Evolutionary conservation across 2,888 invertebrate genomes (phyloP).

Genomic region (Linnaemya vulpina): DNA sequence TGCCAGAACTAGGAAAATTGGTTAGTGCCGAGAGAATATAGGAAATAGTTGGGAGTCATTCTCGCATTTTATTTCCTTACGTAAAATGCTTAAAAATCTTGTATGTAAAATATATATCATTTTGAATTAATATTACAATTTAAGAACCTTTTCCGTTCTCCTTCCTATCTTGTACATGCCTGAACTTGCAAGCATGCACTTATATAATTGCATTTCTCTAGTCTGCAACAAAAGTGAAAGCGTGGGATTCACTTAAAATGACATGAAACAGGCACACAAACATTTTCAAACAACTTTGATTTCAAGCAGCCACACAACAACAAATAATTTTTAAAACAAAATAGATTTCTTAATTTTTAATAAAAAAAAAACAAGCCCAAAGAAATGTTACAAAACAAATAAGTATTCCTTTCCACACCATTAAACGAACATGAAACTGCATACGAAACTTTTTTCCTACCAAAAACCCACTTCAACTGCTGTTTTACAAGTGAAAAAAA

Average conservation of each 20-base stretch:
- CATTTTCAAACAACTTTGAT: constrained; percentile 48
- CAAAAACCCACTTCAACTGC: background rate
- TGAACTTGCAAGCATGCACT: constrained; percentile 2
- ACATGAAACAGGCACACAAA: constrained; percentile 22
- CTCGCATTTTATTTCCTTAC: too few relatives aligned
- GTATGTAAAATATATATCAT: too few relatives aligned
- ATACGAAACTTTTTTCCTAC: constrained; percentile 27
- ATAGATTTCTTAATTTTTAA: constrained; percentile 50
- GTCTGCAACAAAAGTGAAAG: constrained; percentile 71
- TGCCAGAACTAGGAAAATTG: too few relatives aligned
- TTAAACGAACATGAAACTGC: constrained; percentile 48
- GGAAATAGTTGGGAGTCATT: too few relatives aligned
- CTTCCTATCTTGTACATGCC: constrained; percentile 1
- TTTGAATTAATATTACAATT: background rate
- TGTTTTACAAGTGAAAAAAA: too few relatives aligned
- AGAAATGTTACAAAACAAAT: constrained; percentile 32
- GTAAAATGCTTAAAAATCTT: too few relatives aligned
- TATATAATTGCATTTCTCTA: constrained; percentile 30
- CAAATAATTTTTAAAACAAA: constrained; percentile 12
- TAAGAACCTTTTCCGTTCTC: background rate
- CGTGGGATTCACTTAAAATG: constrained; percentile 66
- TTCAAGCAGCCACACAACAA: constrained; percentile 47
- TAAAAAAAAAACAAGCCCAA: constrained; percentile 6
- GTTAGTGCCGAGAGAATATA: too few relatives aligned
- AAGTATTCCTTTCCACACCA: constrained; percentile 51